Evolutionary conservation across 2,888 invertebrate genomes (phyloP).

Genomic region (Papilio protenor): DNA sequence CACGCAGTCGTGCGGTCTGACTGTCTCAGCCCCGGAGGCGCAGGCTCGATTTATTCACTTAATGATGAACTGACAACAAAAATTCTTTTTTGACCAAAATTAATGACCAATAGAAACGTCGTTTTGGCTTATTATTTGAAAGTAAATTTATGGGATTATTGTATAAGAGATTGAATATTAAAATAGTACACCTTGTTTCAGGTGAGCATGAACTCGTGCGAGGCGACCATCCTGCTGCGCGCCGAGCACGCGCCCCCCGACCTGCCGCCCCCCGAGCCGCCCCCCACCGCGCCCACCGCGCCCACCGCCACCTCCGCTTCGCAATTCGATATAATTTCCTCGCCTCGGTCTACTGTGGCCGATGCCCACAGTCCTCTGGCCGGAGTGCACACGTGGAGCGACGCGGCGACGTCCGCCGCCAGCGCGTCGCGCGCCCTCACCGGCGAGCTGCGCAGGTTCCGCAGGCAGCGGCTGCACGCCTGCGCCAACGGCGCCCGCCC

Average conservation of each 20-base stretch:
- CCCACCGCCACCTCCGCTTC: constrained; percentile 22
- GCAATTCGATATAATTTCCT: no score
- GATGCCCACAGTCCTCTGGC: not conserved
- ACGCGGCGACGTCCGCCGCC: constrained; percentile 36
- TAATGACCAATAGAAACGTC: no score
- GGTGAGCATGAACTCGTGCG: constrained; percentile 66
- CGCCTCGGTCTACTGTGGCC: not conserved
- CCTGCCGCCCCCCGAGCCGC: constrained; percentile 49
- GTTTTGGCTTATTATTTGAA: no score
- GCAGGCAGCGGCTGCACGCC: constrained; percentile 39
- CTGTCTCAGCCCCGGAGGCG: no score
- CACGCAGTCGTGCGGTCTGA: no score
- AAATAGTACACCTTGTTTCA: constrained; percentile 45
- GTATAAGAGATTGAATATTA: not conserved
- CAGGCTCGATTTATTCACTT: no score
- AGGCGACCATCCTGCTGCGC: constrained; percentile 70
- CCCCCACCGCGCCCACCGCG: constrained; percentile 45
- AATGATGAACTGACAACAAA: no score
- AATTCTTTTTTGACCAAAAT: no score
- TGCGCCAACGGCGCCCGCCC: constrained; percentile 41
- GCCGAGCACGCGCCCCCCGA: constrained; percentile 65
- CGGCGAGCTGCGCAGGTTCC: constrained; percentile 49
- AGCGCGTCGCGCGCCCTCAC: constrained; percentile 45
- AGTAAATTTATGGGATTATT: no score
- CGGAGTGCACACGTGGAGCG: not conserved